Conservation (phyloP, 2,888 invertebrate species). For the Campaea margaritaria region DNA sequence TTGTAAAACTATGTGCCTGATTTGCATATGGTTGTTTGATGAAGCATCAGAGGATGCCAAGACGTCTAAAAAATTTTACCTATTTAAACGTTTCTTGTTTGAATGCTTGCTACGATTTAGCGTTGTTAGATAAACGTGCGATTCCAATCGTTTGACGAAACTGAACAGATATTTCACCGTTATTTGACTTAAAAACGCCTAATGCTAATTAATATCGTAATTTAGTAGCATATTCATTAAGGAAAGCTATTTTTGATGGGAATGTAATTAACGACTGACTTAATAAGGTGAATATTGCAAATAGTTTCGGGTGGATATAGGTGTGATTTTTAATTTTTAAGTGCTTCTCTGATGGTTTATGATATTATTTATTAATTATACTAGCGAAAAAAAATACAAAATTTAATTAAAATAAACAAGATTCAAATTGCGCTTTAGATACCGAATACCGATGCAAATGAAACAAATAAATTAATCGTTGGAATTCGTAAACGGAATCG, state of each 20-base stretch:
- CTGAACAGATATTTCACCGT: slow-evolving; percentile 66
- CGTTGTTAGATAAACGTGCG: slow-evolving; percentile 61
- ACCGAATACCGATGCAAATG: slow-evolving; percentile 3
- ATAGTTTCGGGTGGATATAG: too few species aligned
- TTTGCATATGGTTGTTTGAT: slow-evolving; percentile 77
- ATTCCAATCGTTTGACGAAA: slow-evolving; percentile 62
- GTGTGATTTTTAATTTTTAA: too few species aligned
- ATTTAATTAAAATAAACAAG: too few species aligned
- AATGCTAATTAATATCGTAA: slow-evolving; percentile 51
- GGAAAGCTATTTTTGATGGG: slow-evolving; percentile 56
- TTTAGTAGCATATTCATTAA: slow-evolving; percentile 64
- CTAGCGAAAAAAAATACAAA: too few species aligned
- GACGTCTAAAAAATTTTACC: slow-evolving; percentile 67
- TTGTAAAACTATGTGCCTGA: slow-evolving; percentile 69
- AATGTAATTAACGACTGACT: slow-evolving; percentile 35
- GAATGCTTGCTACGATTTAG: slow-evolving; percentile 62
- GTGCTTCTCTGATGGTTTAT: too few species aligned
- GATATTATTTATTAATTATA: too few species aligned
- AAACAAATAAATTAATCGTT: slow-evolving; percentile 9
- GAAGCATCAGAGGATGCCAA: slow-evolving; percentile 61
- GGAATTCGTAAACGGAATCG: slow-evolving; percentile 13
- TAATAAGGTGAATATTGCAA: too few species aligned
- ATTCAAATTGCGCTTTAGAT: neutral
- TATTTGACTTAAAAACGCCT: slow-evolving; percentile 67
- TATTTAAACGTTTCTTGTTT: slow-evolving; percentile 70